Evolutionary conservation across 2,113 vertebrate genomes (phyloP), one percentile per base, ranked within the genome.

Genomic region (Burhinus oedicnemus): DNA sequence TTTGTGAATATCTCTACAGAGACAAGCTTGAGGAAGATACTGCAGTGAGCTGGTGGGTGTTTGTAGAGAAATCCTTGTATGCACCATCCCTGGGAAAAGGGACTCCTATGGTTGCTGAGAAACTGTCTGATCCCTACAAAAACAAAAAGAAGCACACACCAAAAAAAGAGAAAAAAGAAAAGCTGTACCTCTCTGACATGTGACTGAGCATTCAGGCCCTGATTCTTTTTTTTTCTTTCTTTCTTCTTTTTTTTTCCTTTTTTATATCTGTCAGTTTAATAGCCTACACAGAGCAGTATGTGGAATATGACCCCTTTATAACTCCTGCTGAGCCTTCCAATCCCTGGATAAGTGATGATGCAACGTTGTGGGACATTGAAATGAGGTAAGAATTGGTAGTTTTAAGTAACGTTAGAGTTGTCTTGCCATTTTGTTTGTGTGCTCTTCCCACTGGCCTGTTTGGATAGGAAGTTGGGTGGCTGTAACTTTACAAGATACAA

Each of bases 301-400:
- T 98, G 97, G 99, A 99, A 58, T 99, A 99, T 14, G 99, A 99
- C 91, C 99, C 99, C 49, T 98, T 99, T 54, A 98, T 99, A 96
- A 98, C 98, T 11, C 96, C 98, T n/a, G 95, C 98, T 20, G 99
- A 99, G 88, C 99, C 99, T n/a, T 99, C 99, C 66, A 99, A 99
- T 96, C 99, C 99, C 49, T 99, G 99, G 99, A 96, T 99, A 98
- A 98, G 98, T 61, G 99, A 99, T 27, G 99, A 99, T 92, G 45
- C 97, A n/a, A 78, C 98, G 16, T 97, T 99, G 96, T 99, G 99
- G 99, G 99, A 99, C 98, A 97, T 99, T 95, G 99, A 99, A 97
- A 98, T 98, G 83, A 99, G 99, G 99, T 99, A 99, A 93, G 88
- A 86, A 79, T 83, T 65, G 15, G 49, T 77, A n/a, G 52, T 26